Evolutionary conservation across 2,113 vertebrate genomes (phyloP).

Genomic region (Himantopus leucocephalus): DNA sequence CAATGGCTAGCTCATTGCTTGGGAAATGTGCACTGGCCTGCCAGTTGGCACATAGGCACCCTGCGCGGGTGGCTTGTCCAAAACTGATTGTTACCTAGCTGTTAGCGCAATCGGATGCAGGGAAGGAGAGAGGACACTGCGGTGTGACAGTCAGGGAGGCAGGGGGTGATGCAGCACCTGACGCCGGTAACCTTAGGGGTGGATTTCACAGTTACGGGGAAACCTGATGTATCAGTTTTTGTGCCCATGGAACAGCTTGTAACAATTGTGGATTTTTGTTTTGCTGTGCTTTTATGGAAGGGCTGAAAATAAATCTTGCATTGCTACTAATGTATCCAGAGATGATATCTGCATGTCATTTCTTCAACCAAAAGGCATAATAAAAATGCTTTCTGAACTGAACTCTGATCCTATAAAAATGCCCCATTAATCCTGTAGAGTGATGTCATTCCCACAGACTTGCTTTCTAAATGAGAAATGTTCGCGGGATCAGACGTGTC

Average conservation of each 20-base stretch:
- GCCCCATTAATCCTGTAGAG: background rate
- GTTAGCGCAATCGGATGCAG: background rate
- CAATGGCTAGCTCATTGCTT: background rate
- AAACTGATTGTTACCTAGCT: background rate
- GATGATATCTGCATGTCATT: background rate
- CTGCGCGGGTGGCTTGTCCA: background rate
- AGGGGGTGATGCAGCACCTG: background rate
- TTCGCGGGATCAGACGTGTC: background rate
- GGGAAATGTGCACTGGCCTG: background rate
- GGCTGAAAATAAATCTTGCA: constrained; percentile 33
- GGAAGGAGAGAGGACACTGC: background rate
- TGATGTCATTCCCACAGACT: background rate
- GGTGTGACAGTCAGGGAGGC: background rate
- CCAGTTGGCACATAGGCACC: background rate
- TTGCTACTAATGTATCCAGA: constrained; percentile 1
- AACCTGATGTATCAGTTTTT: background rate
- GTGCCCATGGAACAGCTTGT: background rate
- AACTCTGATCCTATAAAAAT: constrained; percentile 8
- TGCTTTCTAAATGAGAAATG: background rate
- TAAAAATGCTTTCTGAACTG: constrained; percentile 26
- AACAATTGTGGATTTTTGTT: background rate
- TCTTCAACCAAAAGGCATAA: background rate
- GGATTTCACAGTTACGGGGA: background rate
- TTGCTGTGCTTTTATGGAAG: background rate
- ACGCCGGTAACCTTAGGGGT: background rate